Evolutionary conservation across 2,113 vertebrate species (phyloP), one percentile per base, ranked within the genome.

Genomic region (Chaenocephalus aceratus): DNA sequence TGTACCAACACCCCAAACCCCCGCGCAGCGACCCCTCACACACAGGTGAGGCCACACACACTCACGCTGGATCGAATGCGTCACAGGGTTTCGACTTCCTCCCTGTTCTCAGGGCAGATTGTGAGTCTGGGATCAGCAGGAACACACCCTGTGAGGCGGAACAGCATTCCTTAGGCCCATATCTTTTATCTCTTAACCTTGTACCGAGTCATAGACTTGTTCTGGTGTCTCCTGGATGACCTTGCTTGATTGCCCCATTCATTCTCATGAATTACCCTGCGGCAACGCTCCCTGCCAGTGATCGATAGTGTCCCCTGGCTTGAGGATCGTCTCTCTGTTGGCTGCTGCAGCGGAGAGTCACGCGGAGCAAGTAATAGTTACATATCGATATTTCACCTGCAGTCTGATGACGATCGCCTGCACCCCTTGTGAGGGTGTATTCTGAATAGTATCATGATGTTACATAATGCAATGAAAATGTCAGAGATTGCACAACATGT

Each of bases 1-100:
- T 97, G 93, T 97, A 96, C 93, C 96, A 91, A 62, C 96, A 96
- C 79, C 96, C 97, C 49, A 92, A 91, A 83, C 89, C 93, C 46
- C 75, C 89, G 64, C 75, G 34, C 53, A 30, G 66, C 5, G 81
- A 91, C 62, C 3, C 68, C 62, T 77, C 73, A 6, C 90, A 93
- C 70, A 80, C 95, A 97, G 97, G 97, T 99, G 96, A 6, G 92
- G 56, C 74, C 6, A 2, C 13, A n/a, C 58, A 18, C 58, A 41
- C 58, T 18, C 58, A 41, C 34, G 41, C 5, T 3, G 15, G 14
- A 63, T 30, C 57, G 49, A 65, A 13, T 6, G n/a, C 3, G 2
- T 60, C 46, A 41, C 0, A 7, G 13, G n/a, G n/a, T 64, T 76
- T 63, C 6, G 0, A 3, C 51, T 16, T 44, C 58, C 53, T 36